These are phyloP conservation scores for Noctua pronuba DNA, from an alignment of 2,888 invertebrate genomes.

Conservation along the genomic window DNA sequence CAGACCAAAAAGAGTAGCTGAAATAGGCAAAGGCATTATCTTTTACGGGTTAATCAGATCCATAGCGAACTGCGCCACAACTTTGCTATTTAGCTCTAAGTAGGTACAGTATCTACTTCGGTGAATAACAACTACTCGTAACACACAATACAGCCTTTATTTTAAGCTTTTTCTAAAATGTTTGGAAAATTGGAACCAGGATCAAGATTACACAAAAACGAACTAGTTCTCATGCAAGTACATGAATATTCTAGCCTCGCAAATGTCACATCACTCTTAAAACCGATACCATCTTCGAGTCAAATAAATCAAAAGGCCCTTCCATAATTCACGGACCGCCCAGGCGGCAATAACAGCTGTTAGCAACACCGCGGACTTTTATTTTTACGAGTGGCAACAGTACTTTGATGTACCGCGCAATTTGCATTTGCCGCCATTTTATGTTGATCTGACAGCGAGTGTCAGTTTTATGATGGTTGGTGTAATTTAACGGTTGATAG, in stretches of 20 bases:
- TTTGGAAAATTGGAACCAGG: background rate
- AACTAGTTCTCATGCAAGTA: slow-evolving; percentile 23
- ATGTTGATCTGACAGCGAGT: slow-evolving; percentile 56
- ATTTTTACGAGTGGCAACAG: slow-evolving; percentile 70
- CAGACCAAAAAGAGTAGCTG: slow-evolving; percentile 31
- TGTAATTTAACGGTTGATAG: slow-evolving; percentile 44
- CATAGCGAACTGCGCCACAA: background rate
- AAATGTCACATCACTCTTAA: slow-evolving; percentile 64
- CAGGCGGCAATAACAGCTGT: slow-evolving; percentile 62
- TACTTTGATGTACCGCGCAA: slow-evolving; percentile 64
- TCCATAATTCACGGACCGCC: slow-evolving; percentile 71
- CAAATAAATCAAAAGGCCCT: slow-evolving; percentile 64
- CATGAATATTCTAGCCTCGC: slow-evolving; percentile 45
- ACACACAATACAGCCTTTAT: background rate
- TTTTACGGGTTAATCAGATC: slow-evolving; percentile 37
- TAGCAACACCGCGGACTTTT: slow-evolving; percentile 61
- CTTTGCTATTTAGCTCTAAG: background rate
- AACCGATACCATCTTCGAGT: slow-evolving; percentile 54
- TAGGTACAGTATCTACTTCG: background rate
- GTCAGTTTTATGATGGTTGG: slow-evolving; percentile 30
- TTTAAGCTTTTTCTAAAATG: background rate
- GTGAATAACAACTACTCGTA: too few species aligned
- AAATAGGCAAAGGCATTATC: slow-evolving; percentile 29
- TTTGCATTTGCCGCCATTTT: slow-evolving; percentile 62
- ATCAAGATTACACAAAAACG: background rate